Base-by-base conservation (phyloP, 2,888 invertebrate genomes). In the Epiblema foenella region DNA sequence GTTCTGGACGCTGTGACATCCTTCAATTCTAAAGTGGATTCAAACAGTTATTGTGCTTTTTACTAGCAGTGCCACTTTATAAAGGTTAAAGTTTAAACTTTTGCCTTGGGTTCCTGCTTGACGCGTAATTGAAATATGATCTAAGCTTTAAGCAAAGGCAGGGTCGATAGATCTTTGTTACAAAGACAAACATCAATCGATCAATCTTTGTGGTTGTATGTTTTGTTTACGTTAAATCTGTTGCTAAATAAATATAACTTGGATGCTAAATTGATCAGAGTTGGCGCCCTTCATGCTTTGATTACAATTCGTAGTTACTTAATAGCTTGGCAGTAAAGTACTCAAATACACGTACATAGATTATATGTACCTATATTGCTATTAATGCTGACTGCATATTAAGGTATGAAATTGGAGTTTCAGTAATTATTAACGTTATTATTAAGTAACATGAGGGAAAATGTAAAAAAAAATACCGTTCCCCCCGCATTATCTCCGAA, bases 1-100 rank as follows among this genome's bases (percentile, higher is more conserved):
- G 79, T 77, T 76, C 72, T 80, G 75, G 78, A 78, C 79, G 76
- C 73, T 68, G 74, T 75, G 77, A 59, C 66, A 62, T 81, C 82
- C 81, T 83, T 83, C 78, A 82, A 82, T 83, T 81, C 76, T 83
- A 82, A 84, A 83, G 78, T 77, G 77, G 79, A 77, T 75, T 79
- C 82, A 82, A 33, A 81, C 79, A 81, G 79, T 76, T 77, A 76
- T 77, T 78, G 78, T 78, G 78, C 70, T 75, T 79, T 80, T 78
- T 80, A 79, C 78, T 78, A 81, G 54, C 46, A 70, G 65, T 56
- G 54, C 59, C 65, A 70, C 70, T 66, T 69, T 70, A 66, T 24
- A 39, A 66, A 66, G 70, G 52, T 65, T 59, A 70, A 70, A 66
- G 70, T 66, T 70, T 60, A 65, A 58, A 52, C 64, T 65, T 65